Base-by-base conservation (phyloP, 35 echinoderm and acorn worm species). In the Ophiothrix spiculata region DNA sequence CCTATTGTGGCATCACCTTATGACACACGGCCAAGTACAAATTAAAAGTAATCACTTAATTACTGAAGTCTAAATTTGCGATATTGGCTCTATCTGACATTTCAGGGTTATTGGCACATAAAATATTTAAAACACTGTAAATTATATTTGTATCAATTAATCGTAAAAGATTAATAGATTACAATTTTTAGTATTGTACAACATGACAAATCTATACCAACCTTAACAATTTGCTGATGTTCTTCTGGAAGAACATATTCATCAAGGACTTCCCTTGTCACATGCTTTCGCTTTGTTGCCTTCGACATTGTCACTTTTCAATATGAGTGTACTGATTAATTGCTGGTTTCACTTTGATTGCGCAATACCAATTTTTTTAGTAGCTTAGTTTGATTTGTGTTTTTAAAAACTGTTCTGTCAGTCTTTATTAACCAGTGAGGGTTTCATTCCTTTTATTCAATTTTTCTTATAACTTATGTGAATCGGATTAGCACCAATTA, bases 261-360 rank as follows among this genome's bases (percentile, higher is more conserved):
- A 80, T 91, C 95, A 21, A 98, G 79, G 21, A 98, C 95, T 82
- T 98, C 95, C 42, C 95, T 75, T 15, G 91, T 93, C 2, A 98
- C 95, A 85, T 98, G 95, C 36, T 98, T 98, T 39, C 95, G 80
- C 84, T 98, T 98, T 19, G 95, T 98, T 56, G 89, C 89, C 90
- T 94, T 98, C 0, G 95, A 98, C 95, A 98, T 98, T 0, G n/a
- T 83, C 34, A 4, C 85, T 39, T 17, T 45, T 77, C 14, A 77
- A 19, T 10, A 10, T 19, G 6, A 10, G 42, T 10, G 6, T 10
- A 19, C 42, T 49, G 42, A 19, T 49, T 6, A 49, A 6, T 49
- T 10, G 42, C 42, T 19, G 6, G 6, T 6, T 49, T 49, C 19
- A 19, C 42, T 49, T 49, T 49, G 19, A 49, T 49, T 10, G 6